phyloP scores from a whole-genome alignment of 2,888 invertebrate genomes.

The Dinocampus coccinellae region DNA sequence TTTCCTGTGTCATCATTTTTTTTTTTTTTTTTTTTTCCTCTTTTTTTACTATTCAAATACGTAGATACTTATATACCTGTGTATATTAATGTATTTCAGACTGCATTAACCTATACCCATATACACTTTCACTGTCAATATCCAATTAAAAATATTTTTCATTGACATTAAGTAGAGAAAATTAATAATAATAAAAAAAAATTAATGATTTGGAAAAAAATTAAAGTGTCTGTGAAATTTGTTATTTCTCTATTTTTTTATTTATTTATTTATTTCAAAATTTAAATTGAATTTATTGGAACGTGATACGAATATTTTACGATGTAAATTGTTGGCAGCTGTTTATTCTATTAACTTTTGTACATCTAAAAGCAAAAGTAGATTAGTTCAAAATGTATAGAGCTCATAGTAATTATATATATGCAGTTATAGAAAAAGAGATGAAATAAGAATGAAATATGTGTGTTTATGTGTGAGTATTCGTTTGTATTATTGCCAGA shows the following conservation, averaged over 20 bases:
- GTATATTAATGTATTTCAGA: neutral
- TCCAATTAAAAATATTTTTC: neutral
- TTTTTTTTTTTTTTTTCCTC: neutral
- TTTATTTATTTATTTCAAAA: neutral
- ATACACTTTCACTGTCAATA: neutral
- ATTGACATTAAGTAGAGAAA: neutral
- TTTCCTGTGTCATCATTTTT: neutral
- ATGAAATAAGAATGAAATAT: conserved; percentile 14
- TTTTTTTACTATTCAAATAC: neutral
- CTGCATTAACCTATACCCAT: neutral
- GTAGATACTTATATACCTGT: neutral
- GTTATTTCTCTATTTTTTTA: neutral
- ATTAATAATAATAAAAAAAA: neutral
- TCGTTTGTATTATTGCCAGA: conserved; percentile 47
- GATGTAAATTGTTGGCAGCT: neutral
- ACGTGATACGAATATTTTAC: neutral
- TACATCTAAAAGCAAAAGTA: conserved; percentile 48
- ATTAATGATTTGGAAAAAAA: neutral
- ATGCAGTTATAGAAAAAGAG: neutral
- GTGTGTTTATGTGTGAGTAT: too few relatives aligned
- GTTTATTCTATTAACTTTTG: conserved; percentile 12
- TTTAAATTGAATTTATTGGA: neutral
- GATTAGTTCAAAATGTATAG: conserved; percentile 43
- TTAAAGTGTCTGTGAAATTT: neutral
- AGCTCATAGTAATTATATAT: neutral